phyloP scores from a whole-genome alignment of 2,113 vertebrate species.

The Furnarius figulus region DNA sequence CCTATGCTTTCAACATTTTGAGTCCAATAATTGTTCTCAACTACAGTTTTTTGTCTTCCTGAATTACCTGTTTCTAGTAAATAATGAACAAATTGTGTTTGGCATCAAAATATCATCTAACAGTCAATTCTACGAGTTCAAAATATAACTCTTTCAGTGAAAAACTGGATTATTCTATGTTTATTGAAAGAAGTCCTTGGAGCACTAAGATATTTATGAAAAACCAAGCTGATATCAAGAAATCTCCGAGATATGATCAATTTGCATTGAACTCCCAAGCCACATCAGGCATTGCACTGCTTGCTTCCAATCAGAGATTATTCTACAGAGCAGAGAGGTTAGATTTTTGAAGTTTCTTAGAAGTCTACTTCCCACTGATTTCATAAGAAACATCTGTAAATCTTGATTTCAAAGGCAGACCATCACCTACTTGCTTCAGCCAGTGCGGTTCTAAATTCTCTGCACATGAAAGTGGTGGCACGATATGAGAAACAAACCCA shows the following conservation, averaged over 20 bases:
- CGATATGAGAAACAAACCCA: neutral
- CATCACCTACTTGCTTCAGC: neutral
- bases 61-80: neutral
- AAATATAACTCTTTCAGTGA: neutral
- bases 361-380: neutral
- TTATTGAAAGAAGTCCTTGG: neutral
- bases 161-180: neutral
- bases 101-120: neutral
- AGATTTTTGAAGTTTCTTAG: slow-evolving; percentile 17
- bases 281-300: neutral
- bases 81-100: neutral
- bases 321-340: neutral
- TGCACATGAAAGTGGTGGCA: neutral
- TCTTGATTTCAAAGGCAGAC: slow-evolving; percentile 21
- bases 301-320: neutral
- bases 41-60: neutral
- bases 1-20: neutral
- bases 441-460: neutral
- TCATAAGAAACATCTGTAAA: neutral
- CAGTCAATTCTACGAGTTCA: neutral
- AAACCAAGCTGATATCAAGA: neutral
- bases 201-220: neutral
- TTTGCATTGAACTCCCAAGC: neutral
- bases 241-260: neutral
- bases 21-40: neutral